phyloP scores from a whole-genome alignment of 2,888 invertebrate species.

The Chalcis sispes region DNA sequence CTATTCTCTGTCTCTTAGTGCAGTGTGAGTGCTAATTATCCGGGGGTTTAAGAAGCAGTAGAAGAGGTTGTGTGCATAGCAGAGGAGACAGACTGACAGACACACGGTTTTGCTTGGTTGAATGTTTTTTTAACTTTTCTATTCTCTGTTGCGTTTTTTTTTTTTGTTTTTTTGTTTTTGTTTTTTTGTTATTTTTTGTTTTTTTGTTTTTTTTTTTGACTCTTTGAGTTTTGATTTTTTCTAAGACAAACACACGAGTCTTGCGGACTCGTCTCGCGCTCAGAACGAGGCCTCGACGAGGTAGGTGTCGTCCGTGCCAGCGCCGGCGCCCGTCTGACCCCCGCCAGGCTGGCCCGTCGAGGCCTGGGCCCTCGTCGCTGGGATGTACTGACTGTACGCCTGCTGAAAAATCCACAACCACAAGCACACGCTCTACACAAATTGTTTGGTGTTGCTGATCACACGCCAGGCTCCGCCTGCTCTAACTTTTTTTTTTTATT shows the following conservation, averaged over 20 bases:
- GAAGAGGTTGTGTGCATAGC: conserved; percentile 23
- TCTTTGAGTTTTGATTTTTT: no score
- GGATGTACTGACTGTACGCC: conserved; percentile 92
- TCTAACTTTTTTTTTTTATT: neutral
- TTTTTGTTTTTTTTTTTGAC: no score
- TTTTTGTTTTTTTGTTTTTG: no score
- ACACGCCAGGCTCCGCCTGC: conserved; percentile 8
- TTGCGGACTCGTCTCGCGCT: conserved; percentile 59
- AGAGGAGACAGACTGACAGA: conserved; percentile 8
- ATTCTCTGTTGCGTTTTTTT: no score
- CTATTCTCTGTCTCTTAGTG: neutral
- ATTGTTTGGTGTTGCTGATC: neutral
- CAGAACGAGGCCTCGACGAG: conserved; percentile 91
- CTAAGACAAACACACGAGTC: neutral
- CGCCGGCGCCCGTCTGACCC: conserved; percentile 65
- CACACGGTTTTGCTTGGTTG: neutral
- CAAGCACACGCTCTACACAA: conserved; percentile 72
- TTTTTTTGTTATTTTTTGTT: no score
- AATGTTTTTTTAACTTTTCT: neutral
- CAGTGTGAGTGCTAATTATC: conserved; percentile 9
- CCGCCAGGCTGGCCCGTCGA: conserved; percentile 71
- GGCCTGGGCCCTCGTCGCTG: conserved; percentile 88
- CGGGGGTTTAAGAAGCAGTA: neutral
- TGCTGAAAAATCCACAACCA: conserved; percentile 80
- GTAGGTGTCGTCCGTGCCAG: conserved; percentile 90